A percentile compares a stretch with the other conserved stretches of the same genome.
Evolutionary conservation across 1,140 invertebrate genomes (phyloP).

Genomic region (Lysiphlebus fabarum): DNA sequence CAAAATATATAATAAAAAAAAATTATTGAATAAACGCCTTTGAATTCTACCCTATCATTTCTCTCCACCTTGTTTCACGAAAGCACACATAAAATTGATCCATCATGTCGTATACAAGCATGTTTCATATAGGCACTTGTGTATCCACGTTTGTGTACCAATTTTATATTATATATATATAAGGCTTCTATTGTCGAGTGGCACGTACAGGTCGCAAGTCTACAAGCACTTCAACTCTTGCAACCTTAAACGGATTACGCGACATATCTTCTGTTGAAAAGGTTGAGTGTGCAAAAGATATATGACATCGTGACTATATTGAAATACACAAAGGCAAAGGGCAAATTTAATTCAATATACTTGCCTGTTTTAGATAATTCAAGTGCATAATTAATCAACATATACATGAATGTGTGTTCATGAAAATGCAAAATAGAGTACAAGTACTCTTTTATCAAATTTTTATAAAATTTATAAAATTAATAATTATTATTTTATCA

Average conservation of each 20-base stretch:
- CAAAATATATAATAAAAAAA: not conserved
- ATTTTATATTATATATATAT: not conserved
- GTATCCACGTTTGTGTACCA: not conserved
- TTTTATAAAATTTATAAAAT: too few relatives aligned
- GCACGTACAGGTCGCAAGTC: slow-evolving; percentile 3
- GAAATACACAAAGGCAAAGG: slow-evolving; percentile 8
- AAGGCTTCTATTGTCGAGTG: slow-evolving; percentile 22
- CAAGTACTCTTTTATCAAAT: too few relatives aligned
- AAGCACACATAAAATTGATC: slow-evolving; percentile 1
- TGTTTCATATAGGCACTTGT: not conserved
- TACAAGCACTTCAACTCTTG: slow-evolving; percentile 9
- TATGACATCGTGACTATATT: not conserved
- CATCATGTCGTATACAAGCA: not conserved
- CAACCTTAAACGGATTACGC: slow-evolving; percentile 27
- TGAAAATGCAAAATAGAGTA: slow-evolving; percentile 10
- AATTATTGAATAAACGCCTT: slow-evolving; percentile 12
- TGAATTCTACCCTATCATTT: slow-evolving; percentile 6
- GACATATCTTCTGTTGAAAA: slow-evolving; percentile 26
- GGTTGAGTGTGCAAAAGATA: slow-evolving; percentile 17
- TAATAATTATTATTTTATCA: too few relatives aligned
- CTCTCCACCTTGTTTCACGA: slow-evolving; percentile 1
- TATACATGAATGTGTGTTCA: slow-evolving; percentile 26
- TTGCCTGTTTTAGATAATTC: slow-evolving; percentile 9
- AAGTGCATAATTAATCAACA: slow-evolving; percentile 37
- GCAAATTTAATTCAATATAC: slow-evolving; percentile 29